A percentile compares a stretch with the other conserved stretches of the same genome.
Conservation (phyloP, 2,888 invertebrate genomes). For the Scaptomyza flava region DNA sequence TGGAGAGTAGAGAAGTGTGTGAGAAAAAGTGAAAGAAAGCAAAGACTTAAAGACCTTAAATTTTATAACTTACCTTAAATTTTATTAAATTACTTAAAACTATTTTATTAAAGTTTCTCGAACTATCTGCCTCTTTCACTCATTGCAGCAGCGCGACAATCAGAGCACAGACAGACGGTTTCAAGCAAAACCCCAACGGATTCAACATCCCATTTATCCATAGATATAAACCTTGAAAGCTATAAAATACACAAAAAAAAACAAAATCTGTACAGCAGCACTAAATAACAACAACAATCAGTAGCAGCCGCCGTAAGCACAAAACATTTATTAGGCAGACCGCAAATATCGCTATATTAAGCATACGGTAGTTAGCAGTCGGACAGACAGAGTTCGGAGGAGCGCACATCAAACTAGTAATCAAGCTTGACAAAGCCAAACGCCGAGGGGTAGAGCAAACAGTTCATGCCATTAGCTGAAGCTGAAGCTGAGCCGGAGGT, state of each 20-base stretch:
- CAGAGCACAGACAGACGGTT: constrained; percentile 40
- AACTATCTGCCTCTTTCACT: neutral
- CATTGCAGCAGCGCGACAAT: constrained; percentile 56
- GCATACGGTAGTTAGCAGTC: constrained; percentile 43
- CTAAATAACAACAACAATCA: constrained; percentile 24
- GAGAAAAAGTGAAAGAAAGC: neutral
- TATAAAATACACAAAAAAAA: constrained; percentile 13
- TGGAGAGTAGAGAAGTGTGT: too few species aligned
- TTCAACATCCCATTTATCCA: constrained; percentile 23
- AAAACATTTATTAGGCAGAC: constrained; percentile 52
- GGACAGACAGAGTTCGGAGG: neutral
- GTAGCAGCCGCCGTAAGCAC: constrained; percentile 22
- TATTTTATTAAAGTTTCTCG: too few species aligned
- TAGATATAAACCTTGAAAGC: constrained; percentile 11
- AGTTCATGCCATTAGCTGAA: constrained; percentile 37
- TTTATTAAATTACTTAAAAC: neutral
- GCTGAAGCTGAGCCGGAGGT: constrained; percentile 22
- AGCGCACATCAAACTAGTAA: constrained; percentile 65
- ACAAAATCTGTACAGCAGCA: constrained; percentile 23
- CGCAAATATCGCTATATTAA: constrained; percentile 69
- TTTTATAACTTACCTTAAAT: too few species aligned
- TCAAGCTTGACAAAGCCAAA: constrained; percentile 61
- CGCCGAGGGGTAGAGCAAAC: constrained; percentile 19
- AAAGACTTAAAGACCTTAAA: neutral
- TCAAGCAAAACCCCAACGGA: constrained; percentile 34